Conservation (phyloP, 2,113 vertebrate species). For the Psittacara wagleri region DNA sequence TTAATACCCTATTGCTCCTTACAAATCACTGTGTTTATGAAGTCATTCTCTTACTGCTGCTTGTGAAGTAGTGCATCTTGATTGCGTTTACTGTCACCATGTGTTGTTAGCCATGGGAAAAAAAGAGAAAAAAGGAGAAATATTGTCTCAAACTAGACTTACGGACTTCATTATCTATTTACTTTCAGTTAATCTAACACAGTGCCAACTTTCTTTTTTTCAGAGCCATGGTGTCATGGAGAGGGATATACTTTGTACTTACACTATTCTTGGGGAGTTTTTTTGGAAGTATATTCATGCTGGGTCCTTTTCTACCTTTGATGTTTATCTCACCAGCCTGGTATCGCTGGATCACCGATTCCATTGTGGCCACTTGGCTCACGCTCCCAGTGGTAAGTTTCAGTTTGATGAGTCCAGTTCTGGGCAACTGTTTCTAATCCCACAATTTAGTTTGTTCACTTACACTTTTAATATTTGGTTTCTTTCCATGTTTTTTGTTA, state of each 20-base stretch:
- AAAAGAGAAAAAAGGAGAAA: neutral
- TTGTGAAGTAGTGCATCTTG: neutral
- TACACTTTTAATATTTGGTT: neutral
- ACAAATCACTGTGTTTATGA: neutral
- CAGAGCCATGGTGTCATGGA: slow-evolving; percentile 90
- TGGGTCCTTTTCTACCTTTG: slow-evolving; percentile 89
- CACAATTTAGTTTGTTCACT: neutral
- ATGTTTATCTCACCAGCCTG: slow-evolving; percentile 89
- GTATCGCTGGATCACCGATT: slow-evolving; percentile 96
- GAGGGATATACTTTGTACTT: slow-evolving; percentile 89
- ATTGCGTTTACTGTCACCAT: neutral
- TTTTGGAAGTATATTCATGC: slow-evolving; percentile 94
- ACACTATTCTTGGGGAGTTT: slow-evolving; percentile 91
- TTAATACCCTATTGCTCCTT: neutral
- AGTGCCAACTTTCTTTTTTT: slow-evolving; percentile 53
- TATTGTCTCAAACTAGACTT: neutral
- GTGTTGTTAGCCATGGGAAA: neutral
- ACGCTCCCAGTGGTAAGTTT: slow-evolving; percentile 92
- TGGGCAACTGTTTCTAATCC: neutral
- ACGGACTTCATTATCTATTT: neutral
- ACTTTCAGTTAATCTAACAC: neutral
- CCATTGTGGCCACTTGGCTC: slow-evolving; percentile 93
- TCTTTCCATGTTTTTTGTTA: neutral
- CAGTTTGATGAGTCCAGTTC: neutral
- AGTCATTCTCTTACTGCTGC: neutral